phyloP scores from a whole-genome alignment of 2,113 vertebrate species.

The Pleuronectes platessa region DNA sequence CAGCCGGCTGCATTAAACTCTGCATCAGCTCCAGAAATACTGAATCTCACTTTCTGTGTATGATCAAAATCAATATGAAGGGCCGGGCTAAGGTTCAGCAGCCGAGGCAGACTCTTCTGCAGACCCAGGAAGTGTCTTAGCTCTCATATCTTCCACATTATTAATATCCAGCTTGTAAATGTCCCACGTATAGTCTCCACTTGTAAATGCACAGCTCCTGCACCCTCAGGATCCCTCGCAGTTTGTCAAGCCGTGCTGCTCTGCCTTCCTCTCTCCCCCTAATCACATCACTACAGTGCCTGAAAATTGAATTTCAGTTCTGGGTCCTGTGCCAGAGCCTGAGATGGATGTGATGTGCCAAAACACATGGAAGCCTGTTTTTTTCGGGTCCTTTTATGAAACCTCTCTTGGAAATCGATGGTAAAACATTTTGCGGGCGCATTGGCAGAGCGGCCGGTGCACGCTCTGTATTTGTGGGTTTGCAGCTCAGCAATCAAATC shows the following conservation, averaged over 20 bases:
- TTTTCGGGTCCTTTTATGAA: slow-evolving; percentile 7
- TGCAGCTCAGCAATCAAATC: slow-evolving; percentile 30
- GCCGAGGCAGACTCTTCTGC: neutral
- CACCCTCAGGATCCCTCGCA: slow-evolving; percentile 11
- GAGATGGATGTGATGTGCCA: slow-evolving; percentile 49
- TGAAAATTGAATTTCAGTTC: slow-evolving; percentile 56
- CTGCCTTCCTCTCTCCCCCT: neutral
- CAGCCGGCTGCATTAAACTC: slow-evolving; percentile 5
- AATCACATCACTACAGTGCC: slow-evolving; percentile 55
- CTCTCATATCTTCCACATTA: neutral
- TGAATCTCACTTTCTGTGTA: neutral
- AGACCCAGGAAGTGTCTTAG: neutral
- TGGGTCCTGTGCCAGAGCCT: slow-evolving; percentile 38
- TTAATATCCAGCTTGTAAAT: slow-evolving; percentile 9
- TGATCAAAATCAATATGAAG: neutral
- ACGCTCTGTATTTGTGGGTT: neutral
- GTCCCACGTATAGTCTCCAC: slow-evolving; percentile 7
- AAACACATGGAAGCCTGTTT: slow-evolving; percentile 15
- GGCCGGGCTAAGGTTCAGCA: neutral
- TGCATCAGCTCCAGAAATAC: neutral
- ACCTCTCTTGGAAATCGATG: slow-evolving; percentile 48
- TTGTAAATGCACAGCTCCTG: slow-evolving; percentile 11
- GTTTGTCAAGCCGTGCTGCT: slow-evolving; percentile 33
- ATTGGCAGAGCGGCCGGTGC: neutral
- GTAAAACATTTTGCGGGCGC: slow-evolving; percentile 43